These are phyloP conservation scores for Heliconius sara DNA, from an alignment of 2,888 invertebrate genomes.

Conservation along the genomic window DNA sequence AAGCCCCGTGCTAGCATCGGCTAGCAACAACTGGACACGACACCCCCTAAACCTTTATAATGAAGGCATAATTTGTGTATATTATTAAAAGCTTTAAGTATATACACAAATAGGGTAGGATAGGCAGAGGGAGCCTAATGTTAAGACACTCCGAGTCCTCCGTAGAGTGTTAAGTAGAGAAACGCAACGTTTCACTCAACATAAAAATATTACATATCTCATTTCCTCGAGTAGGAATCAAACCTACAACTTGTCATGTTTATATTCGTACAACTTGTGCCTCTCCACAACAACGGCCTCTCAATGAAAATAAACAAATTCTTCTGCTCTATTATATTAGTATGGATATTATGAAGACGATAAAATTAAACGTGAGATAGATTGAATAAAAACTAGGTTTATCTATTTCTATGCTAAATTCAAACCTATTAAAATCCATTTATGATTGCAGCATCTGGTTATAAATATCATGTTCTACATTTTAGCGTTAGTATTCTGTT, in stretches of 20 bases:
- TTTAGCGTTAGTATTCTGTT: neutral
- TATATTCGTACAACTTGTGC: too few species aligned
- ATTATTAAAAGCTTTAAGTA: too few species aligned
- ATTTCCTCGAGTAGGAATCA: too few species aligned
- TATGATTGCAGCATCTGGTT: neutral
- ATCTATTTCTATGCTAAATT: neutral
- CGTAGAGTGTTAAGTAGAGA: too few species aligned
- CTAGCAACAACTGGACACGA: constrained; percentile 28
- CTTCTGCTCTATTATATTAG: neutral
- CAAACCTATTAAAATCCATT: neutral
- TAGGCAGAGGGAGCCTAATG: too few species aligned
- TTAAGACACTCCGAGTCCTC: too few species aligned
- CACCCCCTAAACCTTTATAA: constrained; percentile 29
- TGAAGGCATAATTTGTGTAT: neutral
- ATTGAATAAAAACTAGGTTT: neutral
- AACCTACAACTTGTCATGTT: too few species aligned
- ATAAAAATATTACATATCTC: too few species aligned
- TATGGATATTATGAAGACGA: neutral
- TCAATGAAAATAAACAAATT: too few species aligned
- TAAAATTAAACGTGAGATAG: neutral
- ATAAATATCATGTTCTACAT: neutral
- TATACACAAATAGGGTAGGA: too few species aligned
- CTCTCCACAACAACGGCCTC: too few species aligned
- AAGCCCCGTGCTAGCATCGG: neutral
- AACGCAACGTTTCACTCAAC: too few species aligned